Base-by-base conservation (phyloP, 2,113 vertebrate species). In the Centropristis striata region DNA sequence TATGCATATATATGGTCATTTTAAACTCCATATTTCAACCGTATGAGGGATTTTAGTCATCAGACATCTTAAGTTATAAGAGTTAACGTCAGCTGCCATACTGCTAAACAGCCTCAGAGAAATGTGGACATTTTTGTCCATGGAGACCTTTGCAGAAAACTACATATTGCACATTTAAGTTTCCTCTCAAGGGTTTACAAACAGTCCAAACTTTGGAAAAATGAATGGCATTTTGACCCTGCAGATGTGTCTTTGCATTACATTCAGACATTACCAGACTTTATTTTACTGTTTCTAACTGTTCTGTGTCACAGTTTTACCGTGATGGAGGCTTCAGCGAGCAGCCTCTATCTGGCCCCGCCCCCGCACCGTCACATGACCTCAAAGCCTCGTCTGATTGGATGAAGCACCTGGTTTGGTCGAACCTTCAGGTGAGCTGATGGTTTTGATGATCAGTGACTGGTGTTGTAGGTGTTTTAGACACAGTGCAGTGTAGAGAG, bases 351-450 rank as follows among this genome's bases (percentile, higher is more conserved):
- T 18, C 47, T 10, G 59, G 3, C 8, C 4, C 39, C 41, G 6
- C 4, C 3, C 12, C 36, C 18, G 46, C 58, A 0, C 25, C 0
- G 12, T 80, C 90, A 86, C 61, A 16, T 83, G 85, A 88, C 73
- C n/a, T 36, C 8, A 66, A 57, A 2, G 41, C 51, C 46, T 27
- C 49, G 9, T 54, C 16, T 25, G 54, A 84, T 57, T 42, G 70
- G 75, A 25, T 4, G 51, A 61, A 20, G 20, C 51, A 8, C 7
- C 23, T 9, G 18, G 9, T 6, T 61, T 65, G 25, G n/a, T 8
- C 80, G 23, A 14, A 21, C 2, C 21, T 66, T 49, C 71, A 67
- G 92, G 92, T 92, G 81, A 75, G 80, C 9, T 8, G 16, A 9
- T 0, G 12, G 13, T 46, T 25, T 25, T 68, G 4, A 9, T 13